A percentile compares a stretch with the other conserved stretches of the same genome.
Evolutionary conservation across 2,797 vertebrate genomes (phyloP).

Genomic region (Tiaroga cobitis): DNA sequence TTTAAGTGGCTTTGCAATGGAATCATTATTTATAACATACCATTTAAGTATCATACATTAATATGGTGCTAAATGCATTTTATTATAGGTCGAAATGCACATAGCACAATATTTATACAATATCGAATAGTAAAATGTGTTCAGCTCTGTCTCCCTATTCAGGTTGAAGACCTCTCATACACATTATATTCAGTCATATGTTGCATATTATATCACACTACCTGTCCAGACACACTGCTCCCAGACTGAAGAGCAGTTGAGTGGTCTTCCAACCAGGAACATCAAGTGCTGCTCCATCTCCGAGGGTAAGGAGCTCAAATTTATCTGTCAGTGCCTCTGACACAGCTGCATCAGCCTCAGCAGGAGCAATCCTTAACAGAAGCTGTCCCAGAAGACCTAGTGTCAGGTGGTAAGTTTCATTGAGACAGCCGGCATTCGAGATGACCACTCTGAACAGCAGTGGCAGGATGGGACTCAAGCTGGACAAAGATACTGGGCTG

Average conservation of each 20-base stretch:
- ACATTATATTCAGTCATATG: background rate
- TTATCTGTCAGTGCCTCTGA: constrained; percentile 89
- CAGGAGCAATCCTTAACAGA: constrained; percentile 86
- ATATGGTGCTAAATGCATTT: background rate
- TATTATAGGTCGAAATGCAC: background rate
- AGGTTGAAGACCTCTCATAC: background rate
- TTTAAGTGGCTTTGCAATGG: background rate
- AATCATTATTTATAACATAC: background rate
- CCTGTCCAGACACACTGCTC: constrained; percentile 97
- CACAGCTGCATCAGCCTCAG: constrained; percentile 88
- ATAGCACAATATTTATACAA: background rate
- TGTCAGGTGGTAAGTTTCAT: constrained; percentile 96
- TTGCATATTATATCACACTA: constrained; percentile 59
- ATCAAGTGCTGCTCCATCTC: constrained; percentile 74
- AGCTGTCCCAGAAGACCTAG: constrained; percentile 94
- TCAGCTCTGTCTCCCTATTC: background rate
- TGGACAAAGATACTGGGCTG: constrained; percentile 80
- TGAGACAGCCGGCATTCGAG: constrained; percentile 93
- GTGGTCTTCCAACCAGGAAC: constrained; percentile 93
- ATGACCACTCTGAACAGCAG: constrained; percentile 96
- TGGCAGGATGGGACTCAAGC: constrained; percentile 89
- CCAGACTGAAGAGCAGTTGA: constrained; percentile 93
- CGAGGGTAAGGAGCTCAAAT: constrained; percentile 80
- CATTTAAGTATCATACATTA: background rate
- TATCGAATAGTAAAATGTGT: background rate